Base-by-base conservation (phyloP, 2,888 invertebrate species). In the Conops quadrifasciatus region DNA sequence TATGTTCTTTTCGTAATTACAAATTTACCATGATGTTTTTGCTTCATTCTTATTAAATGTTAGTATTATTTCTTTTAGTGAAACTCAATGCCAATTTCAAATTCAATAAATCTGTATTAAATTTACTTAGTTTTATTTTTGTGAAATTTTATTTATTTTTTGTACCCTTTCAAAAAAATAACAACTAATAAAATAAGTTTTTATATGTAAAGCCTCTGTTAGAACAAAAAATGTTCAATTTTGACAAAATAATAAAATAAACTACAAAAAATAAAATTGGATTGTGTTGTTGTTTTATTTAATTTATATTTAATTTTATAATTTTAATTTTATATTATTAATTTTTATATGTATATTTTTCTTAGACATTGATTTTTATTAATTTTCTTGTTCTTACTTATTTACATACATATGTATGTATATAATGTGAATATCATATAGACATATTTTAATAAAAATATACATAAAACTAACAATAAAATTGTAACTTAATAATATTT, bases 111-210 rank as follows among this genome's bases (percentile, higher is more conserved):
- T 66, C 16, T 66, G 56, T 66, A 49, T 51, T 65, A 21, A 66
- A 19, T 53, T 67, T 59, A 58, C 26, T 67, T 43, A 43, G 49
- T 67, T 51, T 36, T 51, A 66, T 66, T 49, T 28, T 36, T 63
- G 62, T 64, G 28, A 51, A 51, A 53, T 53, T 67, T 67, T 67
- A 67, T 67, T 67, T 58, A 67, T 67, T 67, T 67, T 67, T 30
- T 43, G 26, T 56, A 30, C 24, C 16, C 51, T 30, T 53, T 28
- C 26, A 56, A 36, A 47, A 21, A 59, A 51, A 19, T 19, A 19
- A 21, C 24, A 58, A 36, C 56, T 24, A 45, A 58, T 56, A 56
- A 58, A 67, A 67, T 58, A 56, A 56, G 45, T 66, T 66, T 53
- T 53, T 66, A 53, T 66, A 51, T 51, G n/a, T 43, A 13, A 43